Conservation (phyloP, 2,113 vertebrate species). For the Nicator chloris region DNA sequence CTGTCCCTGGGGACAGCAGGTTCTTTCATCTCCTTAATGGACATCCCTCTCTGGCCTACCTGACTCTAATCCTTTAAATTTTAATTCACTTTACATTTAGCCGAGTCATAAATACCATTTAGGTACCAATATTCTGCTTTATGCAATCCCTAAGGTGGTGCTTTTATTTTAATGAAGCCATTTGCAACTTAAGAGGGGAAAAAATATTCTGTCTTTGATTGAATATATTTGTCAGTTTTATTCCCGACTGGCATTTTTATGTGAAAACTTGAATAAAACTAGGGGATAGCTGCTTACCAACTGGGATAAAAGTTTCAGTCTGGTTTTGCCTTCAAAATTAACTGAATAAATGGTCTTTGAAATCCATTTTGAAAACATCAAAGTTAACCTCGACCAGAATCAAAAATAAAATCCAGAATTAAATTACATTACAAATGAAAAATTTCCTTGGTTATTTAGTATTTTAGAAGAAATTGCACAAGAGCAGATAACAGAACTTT, state of each 20-base stretch:
- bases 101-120: constrained; percentile 97
- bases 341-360: constrained; percentile 72
- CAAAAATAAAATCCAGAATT: constrained; percentile 67
- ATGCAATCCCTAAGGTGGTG: constrained; percentile 90
- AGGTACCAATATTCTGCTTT: constrained; percentile 90
- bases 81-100: constrained; percentile 99
- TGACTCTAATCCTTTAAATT: constrained; percentile 98
- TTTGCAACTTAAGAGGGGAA: constrained; percentile 94
- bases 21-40: constrained; percentile 97
- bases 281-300: constrained; percentile 77
- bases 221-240: constrained; percentile 93
- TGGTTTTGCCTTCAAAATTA: constrained; percentile 73
- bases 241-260: constrained; percentile 93
- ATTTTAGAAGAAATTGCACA: constrained; percentile 10
- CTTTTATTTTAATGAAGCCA: constrained; percentile 99
- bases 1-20: constrained; percentile 75
- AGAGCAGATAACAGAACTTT: constrained; percentile 16
- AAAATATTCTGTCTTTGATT: constrained; percentile 87
- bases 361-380: constrained; percentile 72
- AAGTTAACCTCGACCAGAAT: constrained; percentile 63
- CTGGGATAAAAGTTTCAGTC: constrained; percentile 75
- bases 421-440: constrained; percentile 62
- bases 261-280: constrained; percentile 85
- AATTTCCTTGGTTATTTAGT: constrained; percentile 34
- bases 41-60: constrained; percentile 90